Base-by-base conservation (phyloP, 1,140 invertebrate species). In the Papilio helenus region DNA sequence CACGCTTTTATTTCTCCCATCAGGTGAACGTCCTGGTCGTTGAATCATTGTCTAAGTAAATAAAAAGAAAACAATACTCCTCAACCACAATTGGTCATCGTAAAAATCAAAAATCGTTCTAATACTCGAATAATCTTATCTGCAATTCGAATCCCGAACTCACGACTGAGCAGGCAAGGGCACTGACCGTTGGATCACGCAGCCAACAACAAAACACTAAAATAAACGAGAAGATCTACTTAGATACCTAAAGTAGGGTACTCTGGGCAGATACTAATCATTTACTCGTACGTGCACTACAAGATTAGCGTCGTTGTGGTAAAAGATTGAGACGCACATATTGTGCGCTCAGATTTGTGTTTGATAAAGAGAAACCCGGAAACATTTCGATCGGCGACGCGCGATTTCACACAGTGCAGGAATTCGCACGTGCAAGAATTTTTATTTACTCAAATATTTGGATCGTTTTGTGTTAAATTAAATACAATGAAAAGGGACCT, bases 361-460 rank as follows among this genome's bases (percentile, higher is more conserved):
- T 74, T 74, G 72, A 74, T 74, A 74, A 74, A 74, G 72, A 49
- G 72, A 74, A 74, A 74, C 23, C 72, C 72, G 44, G 72, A 74
- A 51, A 74, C 72, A 73, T 74, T 74, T 74, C 72, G 72, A 49
- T 74, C 44, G 20, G 72, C 44, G 20, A 73, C 72, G 72, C 42
- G 72, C 44, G 72, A 73, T 73, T 73, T 73, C 72, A 73, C 72
- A 49, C 44, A 73, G 44, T 73, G 72, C 23, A 73, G 42, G 72
- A 73, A 73, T 73, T 73, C 42, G 72, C 72, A 73, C 72, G 72
- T 46, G 72, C 44, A 73, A 26, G 42, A 73, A 73, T 73, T 73
- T 73, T 23, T 46, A 73, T 44, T 10, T 18, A 49, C 44, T 26
- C 72, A 20, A 72, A 72, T 39, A 72, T 72, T 12, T 73, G 72